Base-by-base conservation (phyloP, 2,888 invertebrate genomes). In the Archips xylosteana region DNA sequence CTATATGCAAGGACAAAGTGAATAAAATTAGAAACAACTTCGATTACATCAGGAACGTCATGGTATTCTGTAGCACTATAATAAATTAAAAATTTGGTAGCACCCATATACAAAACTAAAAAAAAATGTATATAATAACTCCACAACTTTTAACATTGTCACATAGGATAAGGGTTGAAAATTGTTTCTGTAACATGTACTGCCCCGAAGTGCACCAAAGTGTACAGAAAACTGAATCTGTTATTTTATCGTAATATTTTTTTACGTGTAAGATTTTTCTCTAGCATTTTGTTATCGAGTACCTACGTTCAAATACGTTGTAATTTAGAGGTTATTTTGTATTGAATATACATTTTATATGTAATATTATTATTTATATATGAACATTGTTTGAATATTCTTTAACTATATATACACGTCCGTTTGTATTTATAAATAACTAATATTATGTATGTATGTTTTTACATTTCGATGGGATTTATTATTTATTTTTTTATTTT, bases 91-190 rank as follows among this genome's bases (percentile, higher is more conserved):
- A 65, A 57, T 71, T 65, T 71, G 65, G 49, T 71, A 71, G 71
- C 71, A 71, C 71, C 65, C 71, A 15, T 66, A 66, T 66, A 71
- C 71, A 71, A 71, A 70, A 63, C n/a, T 65, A 59, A 65, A 49
- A 13, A 3, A 59, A 66, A 60, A 32, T 71, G 64, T 71, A 60
- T 47, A 59, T 71, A 71, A 71, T 4, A 36, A 64, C 45, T 39
- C 64, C 13, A 59, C 34, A 57, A 71, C 39, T 59, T 65, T 65
- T 15, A 49, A 64, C 36, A 45, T 63, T 36, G 23, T 64, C 59
- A 57, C 70, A 5, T 36, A 59, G 65, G 47, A 39, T 60, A 60
- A 64, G 49, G 23, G 59, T 39, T 49, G 65, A 47, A 59, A 49
- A 60, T 60, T 60, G 59, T 49, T 45, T 70, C 36, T 54, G 23